Evolutionary conservation across 92 coral and sea anemone genomes (phyloP).

Genomic region (Heliopora coerulea): DNA sequence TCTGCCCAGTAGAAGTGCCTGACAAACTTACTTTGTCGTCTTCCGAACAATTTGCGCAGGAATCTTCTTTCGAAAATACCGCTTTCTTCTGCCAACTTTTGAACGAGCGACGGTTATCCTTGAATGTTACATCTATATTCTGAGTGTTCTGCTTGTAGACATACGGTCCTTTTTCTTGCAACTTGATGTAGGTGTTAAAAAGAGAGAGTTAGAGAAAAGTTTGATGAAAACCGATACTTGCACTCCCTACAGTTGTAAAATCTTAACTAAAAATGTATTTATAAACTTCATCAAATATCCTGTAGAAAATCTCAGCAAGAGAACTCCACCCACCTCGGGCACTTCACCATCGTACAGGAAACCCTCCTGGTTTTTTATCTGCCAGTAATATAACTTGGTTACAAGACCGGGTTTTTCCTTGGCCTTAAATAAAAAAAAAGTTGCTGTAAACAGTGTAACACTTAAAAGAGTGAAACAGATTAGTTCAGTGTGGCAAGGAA

Average conservation of each 20-base stretch:
- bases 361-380: slow-evolving; percentile 71
- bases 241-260: too few species aligned
- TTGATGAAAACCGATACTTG: too few species aligned
- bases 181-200: too few species aligned
- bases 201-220: too few species aligned
- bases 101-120: slow-evolving; percentile 53
- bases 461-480: too few species aligned
- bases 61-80: slow-evolving; percentile 51
- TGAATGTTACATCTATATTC: slow-evolving; percentile 62
- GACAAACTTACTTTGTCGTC: slow-evolving; percentile 56
- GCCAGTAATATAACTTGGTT: slow-evolving; percentile 68
- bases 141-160: slow-evolving; percentile 59
- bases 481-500: background rate
- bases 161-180: slow-evolving; percentile 82
- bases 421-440: slow-evolving; percentile 36
- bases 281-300: too few species aligned
- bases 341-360: slow-evolving; percentile 62
- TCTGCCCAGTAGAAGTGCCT: too few species aligned
- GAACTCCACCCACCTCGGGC: slow-evolving; percentile 59
- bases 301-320: too few species aligned
- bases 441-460: background rate
- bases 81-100: slow-evolving; percentile 54
- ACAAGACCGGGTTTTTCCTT: slow-evolving; percentile 25
- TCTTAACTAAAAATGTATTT: too few species aligned
- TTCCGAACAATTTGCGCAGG: slow-evolving; percentile 64